Evolutionary conservation across 2,113 vertebrate species (phyloP).

Genomic region (Anhinga rufa): DNA sequence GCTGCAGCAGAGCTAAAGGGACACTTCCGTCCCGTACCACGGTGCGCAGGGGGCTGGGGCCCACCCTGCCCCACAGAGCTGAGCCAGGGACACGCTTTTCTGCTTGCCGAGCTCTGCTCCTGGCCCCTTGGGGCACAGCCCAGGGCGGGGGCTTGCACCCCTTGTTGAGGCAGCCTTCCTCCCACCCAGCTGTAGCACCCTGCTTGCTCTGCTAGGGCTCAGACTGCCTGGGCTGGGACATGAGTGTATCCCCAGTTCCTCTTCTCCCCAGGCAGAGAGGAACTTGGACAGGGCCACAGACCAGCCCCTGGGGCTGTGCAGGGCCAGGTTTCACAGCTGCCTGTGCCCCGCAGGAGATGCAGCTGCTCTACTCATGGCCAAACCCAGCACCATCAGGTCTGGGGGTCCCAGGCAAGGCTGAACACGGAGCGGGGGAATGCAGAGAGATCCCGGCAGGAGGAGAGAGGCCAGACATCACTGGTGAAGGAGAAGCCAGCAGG

Average conservation of each 20-base stretch:
- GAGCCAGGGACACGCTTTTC: accelerated
- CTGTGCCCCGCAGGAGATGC: background rate
- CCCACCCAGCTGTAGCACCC: background rate
- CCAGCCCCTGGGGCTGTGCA: background rate
- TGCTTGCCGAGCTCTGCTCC: background rate
- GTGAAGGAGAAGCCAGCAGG: background rate
- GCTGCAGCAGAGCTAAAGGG: background rate
- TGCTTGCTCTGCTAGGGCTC: background rate
- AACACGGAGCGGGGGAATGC: background rate
- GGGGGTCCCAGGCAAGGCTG: background rate
- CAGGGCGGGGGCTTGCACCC: accelerated
- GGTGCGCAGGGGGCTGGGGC: accelerated
- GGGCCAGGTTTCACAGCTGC: background rate
- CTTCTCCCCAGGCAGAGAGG: background rate
- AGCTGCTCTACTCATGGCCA: background rate
- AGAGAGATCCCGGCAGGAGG: background rate
- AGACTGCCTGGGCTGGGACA: background rate
- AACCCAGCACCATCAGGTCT: background rate
- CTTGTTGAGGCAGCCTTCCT: background rate
- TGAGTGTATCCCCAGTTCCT: background rate
- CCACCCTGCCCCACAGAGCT: background rate
- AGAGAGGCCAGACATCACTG: background rate
- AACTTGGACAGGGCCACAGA: background rate
- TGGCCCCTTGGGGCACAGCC: background rate
- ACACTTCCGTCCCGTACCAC: background rate